Conservation (phyloP, 2,113 vertebrate genomes). For the Morone saxatilis region DNA sequence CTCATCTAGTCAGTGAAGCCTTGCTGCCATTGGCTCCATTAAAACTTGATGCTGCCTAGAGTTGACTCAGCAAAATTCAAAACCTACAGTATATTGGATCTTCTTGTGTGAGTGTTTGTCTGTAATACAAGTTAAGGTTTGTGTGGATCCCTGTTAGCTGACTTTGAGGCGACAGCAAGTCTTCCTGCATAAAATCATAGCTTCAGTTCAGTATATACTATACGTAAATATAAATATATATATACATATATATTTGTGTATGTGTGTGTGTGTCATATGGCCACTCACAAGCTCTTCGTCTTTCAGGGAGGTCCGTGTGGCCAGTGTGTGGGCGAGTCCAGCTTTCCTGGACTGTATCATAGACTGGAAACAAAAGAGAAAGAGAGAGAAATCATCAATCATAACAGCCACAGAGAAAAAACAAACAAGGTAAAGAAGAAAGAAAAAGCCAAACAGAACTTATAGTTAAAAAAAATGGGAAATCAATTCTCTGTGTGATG, state of each 20-base stretch:
- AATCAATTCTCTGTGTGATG: constrained; percentile 11
- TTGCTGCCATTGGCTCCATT: constrained; percentile 13
- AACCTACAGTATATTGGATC: constrained; percentile 1
- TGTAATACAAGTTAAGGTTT: not conserved
- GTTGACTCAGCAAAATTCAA: constrained; percentile 37
- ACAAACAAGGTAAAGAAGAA: not conserved
- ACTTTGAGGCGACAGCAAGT: not conserved
- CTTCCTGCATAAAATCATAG: constrained; percentile 2
- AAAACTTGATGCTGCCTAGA: constrained; percentile 4
- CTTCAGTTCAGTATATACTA: not conserved
- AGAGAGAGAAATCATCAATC: not conserved
- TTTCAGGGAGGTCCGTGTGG: constrained; percentile 93
- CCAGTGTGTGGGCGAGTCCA: constrained; percentile 92
- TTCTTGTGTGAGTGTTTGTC: not conserved
- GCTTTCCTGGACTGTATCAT: constrained; percentile 97
- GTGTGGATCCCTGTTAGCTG: not conserved
- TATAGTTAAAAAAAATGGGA: not conserved
- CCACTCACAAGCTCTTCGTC: constrained; percentile 95
- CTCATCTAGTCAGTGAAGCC: not conserved
- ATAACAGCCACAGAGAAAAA: not conserved
- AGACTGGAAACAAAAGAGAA: constrained; percentile 83
- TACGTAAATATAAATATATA: too few species aligned
- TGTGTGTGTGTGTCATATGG: not conserved
- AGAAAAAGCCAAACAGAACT: not conserved
- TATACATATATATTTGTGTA: too few species aligned